Base-by-base conservation (phyloP, 2,888 invertebrate genomes). In the Dasysyrphus tricinctus region DNA sequence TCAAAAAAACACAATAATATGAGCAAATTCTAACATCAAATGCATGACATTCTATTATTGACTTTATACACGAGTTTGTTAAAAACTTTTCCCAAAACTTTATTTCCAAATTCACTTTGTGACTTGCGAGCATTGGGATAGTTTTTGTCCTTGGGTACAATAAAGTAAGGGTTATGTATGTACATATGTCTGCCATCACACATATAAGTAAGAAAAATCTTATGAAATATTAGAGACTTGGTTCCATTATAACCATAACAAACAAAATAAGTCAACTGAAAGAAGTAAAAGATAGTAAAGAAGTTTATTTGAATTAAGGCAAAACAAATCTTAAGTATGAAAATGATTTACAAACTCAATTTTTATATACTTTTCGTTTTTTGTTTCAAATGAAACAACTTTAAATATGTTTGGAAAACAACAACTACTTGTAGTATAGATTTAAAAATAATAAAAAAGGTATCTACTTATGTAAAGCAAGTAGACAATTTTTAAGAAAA, bases 21-120 rank as follows among this genome's bases (percentile, higher is more conserved):
- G 34, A 34, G 34, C 34, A 57, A 11, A 16, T 57, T 37, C 16
- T 8, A 16, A 0, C 16, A 37, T 11, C 57, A 37, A 16, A 16
- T 0, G 3, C 16, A 57, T 7, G 29, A 8, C 32, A 32, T 1
- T 59, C 1, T 37, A 16, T 34, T 57, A 32, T 37, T n/a, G 6
- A 37, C 57, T 29, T 11, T 37, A 16, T 16, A 70, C 56, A 49
- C 37, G 42, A 61, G 79, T 70, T 74, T 83, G n/a, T 32, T 32
- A 47, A 42, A 75, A 84, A 84, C 70, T 76, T 80, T 44, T 59
- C 7, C 39, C n/a, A 32, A 73, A 80, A 85, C 54, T 85, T 85
- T 80, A 77, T 73, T 67, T 61, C 51, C 24, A 73, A 80, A 80
- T 80, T 67, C 67, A 85, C 76, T 85, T 73, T 59, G 16, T 32